Percentiles rank a stretch among this genome's conserved stretches.
Conservation (phyloP, 35 echinoderm and acorn worm species). For the Apostichopus japonicus region DNA sequence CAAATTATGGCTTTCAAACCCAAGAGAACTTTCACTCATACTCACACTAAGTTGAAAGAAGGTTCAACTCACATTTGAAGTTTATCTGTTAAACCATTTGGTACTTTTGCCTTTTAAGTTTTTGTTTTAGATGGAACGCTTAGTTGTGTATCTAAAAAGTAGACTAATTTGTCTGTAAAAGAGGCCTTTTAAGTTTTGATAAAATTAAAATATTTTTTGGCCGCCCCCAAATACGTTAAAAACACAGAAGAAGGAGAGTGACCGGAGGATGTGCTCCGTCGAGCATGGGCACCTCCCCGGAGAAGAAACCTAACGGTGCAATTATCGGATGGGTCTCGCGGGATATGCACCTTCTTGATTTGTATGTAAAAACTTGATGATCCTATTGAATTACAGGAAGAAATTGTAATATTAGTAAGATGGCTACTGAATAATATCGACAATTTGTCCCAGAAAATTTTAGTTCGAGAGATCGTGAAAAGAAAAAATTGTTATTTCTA, state of each 20-base stretch:
- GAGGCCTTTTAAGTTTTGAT: background rate
- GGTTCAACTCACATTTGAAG: no score
- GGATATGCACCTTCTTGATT: background rate
- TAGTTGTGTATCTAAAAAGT: background rate
- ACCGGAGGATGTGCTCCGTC: conserved; percentile 15
- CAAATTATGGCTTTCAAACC: no score
- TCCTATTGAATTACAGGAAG: background rate
- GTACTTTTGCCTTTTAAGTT: no score
- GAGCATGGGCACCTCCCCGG: background rate
- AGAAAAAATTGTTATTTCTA: background rate
- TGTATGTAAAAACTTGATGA: conserved; percentile 13
- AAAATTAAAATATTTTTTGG: background rate
- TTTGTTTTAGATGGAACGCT: no score
- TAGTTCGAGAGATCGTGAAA: background rate
- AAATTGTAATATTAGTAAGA: conserved; percentile 33
- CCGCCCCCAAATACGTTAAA: background rate
- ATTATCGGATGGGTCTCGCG: background rate
- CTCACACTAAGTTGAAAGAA: no score
- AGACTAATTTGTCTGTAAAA: background rate
- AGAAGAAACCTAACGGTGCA: background rate
- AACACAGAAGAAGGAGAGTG: background rate
- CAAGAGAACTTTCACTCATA: no score
- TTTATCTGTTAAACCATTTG: no score
- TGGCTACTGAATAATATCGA: background rate
- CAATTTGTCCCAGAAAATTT: conserved; percentile 36